A percentile compares a stretch with the other conserved stretches of the same genome.
Evolutionary conservation across 1,140 invertebrate genomes (phyloP).

Genomic region (Vanessa tameamea): DNA sequence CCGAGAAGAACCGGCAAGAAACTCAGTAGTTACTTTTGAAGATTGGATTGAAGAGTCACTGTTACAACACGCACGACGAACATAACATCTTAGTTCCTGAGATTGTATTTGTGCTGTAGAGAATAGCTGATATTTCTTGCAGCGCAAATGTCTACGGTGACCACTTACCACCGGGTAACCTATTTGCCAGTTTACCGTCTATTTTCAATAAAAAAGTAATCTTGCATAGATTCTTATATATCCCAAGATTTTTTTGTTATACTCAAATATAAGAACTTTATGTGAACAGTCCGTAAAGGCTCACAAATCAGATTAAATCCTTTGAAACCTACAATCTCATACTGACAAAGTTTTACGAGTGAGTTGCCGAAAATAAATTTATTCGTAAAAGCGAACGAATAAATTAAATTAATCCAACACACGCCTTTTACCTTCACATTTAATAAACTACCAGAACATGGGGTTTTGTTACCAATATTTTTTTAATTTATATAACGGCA

Average conservation of each 20-base stretch:
- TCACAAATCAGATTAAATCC: conserved; percentile 25
- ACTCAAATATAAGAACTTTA: neutral
- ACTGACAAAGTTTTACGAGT: conserved; percentile 24
- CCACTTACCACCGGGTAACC: too few species aligned
- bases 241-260: neutral
- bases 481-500: conserved; percentile 13
- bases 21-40: too few species aligned
- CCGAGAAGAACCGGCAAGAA: too few species aligned
- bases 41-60: too few species aligned
- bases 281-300: conserved; percentile 15
- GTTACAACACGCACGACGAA: too few species aligned
- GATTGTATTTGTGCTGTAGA: too few species aligned
- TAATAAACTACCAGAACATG: conserved; percentile 26
- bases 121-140: too few species aligned
- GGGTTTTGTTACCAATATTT: neutral
- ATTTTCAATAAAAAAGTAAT: too few species aligned
- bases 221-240: neutral
- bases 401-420: conserved; percentile 43
- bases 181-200: neutral
- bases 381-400: conserved; percentile 34
- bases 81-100: too few species aligned
- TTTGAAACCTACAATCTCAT: conserved; percentile 14
- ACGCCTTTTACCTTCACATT: conserved; percentile 40
- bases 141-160: too few species aligned
- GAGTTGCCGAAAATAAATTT: conserved; percentile 40